Evolutionary conservation across 92 coral and sea anemone species (phyloP), one percentile per base, ranked within the genome.

Genomic region (Umimayanthus kanabou): DNA sequence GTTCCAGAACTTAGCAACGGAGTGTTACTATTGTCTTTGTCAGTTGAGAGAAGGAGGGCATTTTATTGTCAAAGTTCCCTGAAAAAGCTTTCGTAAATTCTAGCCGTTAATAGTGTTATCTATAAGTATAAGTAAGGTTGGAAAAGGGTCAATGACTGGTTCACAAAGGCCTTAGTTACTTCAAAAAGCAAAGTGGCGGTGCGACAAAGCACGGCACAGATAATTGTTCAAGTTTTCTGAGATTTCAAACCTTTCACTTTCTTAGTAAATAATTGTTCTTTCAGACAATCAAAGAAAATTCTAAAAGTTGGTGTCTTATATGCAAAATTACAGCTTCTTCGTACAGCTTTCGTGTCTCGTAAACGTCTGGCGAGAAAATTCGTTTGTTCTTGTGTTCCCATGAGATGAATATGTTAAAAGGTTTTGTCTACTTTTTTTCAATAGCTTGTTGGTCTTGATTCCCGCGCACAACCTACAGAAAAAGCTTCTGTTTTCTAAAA

Each of bases 31-130:
- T 83, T 69, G 78, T 83, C 14, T 69, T 33, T 18, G 18, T 70
- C 87, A 47, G 66, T 83, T 70, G 61, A 55, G 61, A 77, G 65
- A 70, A 29, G 78, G 29, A 70, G 77, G 61, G 30, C 64, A 26
- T 55, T 26, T 66, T 33, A 70, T 83, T 83, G 87, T 70, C 67
- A 39, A 3, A 43, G 18, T 22, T 40, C 23, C 67, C 78, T 47
- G 71, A 83, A 82, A 71, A 64, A 18, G 67, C 55, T 83, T 83
- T 71, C 65, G 78, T 25, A 70, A 69, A 70, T 83, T 83, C 87
- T 40, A 45, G 16, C 37, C 58, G 77, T 83, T 71, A 83, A 83
- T 70, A 83, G 66, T 47, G 25, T 47, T 70, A 42, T 67, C 26
- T 70, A 83, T 83, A 47, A 69, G 65, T 23, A 42, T 67, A 82